These are phyloP conservation scores for Rhingia rostrata DNA, from an alignment of 2,888 invertebrate species.

Conservation along the genomic window DNA sequence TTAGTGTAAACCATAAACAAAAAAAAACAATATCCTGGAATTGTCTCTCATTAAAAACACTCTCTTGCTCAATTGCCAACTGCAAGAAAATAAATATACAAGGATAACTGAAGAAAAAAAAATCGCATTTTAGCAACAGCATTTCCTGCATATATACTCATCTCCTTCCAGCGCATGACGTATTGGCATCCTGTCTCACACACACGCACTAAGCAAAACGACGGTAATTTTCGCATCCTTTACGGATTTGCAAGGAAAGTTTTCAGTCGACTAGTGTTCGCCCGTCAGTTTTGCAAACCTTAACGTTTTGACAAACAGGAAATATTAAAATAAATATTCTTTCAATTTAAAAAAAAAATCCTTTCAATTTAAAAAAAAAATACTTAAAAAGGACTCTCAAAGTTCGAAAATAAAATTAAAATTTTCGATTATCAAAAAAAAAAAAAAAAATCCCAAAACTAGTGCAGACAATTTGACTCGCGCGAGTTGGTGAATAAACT, in stretches of 20 bases:
- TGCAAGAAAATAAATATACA: conserved; percentile 57
- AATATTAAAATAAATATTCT: conserved; percentile 3
- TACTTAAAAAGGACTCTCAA: conserved; percentile 24
- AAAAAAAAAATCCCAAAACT: not conserved
- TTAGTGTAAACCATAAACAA: not conserved
- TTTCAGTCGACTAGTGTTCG: conserved; percentile 81
- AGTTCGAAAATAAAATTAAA: conserved; percentile 47
- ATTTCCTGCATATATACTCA: conserved; percentile 62
- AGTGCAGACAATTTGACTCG: conserved; percentile 12
- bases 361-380: not conserved
- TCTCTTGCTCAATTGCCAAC: conserved; percentile 30
- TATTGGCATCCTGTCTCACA: conserved; percentile 58
- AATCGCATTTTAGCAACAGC: conserved; percentile 62
- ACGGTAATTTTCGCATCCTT: conserved; percentile 77
- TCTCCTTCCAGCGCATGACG: conserved; percentile 73
- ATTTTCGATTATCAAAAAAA: conserved; percentile 18
- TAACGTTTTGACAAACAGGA: conserved; percentile 57
- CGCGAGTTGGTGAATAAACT: conserved; percentile 26
- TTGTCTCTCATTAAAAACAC: conserved; percentile 20
- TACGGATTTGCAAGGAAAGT: conserved; percentile 78
- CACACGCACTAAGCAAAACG: conserved; percentile 54
- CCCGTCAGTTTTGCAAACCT: conserved; percentile 76
- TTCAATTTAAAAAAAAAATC: not conserved
- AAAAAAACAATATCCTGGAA: conserved; percentile 38
- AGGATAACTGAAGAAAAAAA: conserved; percentile 21